phyloP scores from a whole-genome alignment of 1,140 invertebrate species.

The Diuraphis noxia region DNA sequence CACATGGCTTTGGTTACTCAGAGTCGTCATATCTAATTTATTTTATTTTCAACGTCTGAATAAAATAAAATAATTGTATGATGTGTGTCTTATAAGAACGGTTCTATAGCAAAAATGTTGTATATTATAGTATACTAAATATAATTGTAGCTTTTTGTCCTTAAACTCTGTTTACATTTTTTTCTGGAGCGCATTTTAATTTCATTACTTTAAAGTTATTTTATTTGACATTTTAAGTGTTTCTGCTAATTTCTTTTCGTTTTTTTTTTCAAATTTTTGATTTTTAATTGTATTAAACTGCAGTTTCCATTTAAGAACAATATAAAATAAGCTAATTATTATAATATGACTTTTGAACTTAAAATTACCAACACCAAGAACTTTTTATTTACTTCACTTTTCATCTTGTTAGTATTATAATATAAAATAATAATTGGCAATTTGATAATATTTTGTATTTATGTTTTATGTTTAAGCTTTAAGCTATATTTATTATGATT shows the following conservation, averaged over 20 bases:
- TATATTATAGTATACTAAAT: no score
- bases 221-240: background rate
- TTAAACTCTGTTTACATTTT: background rate
- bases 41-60: no score
- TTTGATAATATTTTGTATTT: background rate
- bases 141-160: background rate
- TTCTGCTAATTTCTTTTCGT: background rate
- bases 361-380: background rate
- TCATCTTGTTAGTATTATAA: background rate
- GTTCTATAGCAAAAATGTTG: no score
- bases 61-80: no score
- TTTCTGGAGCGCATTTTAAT: background rate
- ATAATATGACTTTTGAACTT: background rate
- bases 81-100: no score
- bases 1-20: background rate
- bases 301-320: background rate
- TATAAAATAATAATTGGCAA: background rate
- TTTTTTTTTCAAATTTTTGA: background rate
- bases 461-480: background rate
- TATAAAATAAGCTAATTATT: background rate
- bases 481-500: background rate
- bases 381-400: background rate
- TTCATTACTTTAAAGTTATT: background rate
- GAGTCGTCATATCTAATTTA: no score
- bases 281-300: background rate